Evolutionary conservation across 2,113 vertebrate genomes (phyloP), one percentile per base, ranked within the genome.

Genomic region (Xiphophorus couchianus): DNA sequence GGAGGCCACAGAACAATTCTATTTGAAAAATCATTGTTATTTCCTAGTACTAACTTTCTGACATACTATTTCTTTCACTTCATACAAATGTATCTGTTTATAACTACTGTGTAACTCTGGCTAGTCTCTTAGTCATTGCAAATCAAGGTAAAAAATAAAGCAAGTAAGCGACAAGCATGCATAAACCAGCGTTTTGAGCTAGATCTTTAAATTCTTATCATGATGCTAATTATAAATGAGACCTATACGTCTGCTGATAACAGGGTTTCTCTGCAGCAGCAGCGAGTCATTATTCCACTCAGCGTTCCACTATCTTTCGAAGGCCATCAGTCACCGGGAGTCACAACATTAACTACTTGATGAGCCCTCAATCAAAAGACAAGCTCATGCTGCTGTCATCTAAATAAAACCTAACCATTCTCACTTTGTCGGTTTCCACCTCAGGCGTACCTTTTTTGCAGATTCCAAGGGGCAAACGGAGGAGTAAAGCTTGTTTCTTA

Each of bases 311-410:
- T 64, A 73, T 77, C 87, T 72, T 84, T 82, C 62, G 19, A 67
- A 73, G 66, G 33, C 78, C 74, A 88, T 91, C 90, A 42, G 69
- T 84, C 85, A 86, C 73, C 51, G 27, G 31, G 31, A 71, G 77
- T 54, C 62, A 44, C 58, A 58, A 77, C 58, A 70, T 88, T 74
- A 86, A 90, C 83, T 81, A 79, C 84, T 78, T 84, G 89, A 87
- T 84, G 81, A 91, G 69, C 77, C 69, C 68, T 86, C 79, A 72
- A 82, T 88, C 82, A 85, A 62, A 70, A 69, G 72, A 72, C 22
- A 22, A 62, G 66, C 62, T 72, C 71, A 35, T 27, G 73, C 82
- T 71, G 73, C 75, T 66, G 62, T 87, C 85, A 73, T 74, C 68
- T 10, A 61, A 78, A 73, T 30, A 35, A 75, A 74, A 48, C 61